Evolutionary conservation across 2,113 vertebrate species (phyloP).

Genomic region (Chaenocephalus aceratus): DNA sequence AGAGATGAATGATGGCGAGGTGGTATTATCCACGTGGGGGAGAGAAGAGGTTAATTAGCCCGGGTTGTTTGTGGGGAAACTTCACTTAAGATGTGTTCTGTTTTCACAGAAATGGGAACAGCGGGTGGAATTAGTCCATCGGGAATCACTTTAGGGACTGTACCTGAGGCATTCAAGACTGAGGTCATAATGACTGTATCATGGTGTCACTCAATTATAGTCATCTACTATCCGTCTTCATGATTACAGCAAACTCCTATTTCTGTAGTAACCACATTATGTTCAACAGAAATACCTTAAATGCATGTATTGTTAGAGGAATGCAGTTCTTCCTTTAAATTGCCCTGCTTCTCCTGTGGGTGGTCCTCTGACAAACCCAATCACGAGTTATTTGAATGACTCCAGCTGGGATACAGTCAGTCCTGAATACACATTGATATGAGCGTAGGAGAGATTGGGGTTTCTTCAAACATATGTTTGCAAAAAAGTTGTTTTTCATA

Average conservation of each 20-base stretch:
- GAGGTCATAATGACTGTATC: neutral
- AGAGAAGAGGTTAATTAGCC: neutral
- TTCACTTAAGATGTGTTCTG: neutral
- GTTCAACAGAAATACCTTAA: neutral
- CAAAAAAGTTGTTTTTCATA: neutral
- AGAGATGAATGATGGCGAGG: slow-evolving; percentile 16
- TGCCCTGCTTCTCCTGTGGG: slow-evolving; percentile 23
- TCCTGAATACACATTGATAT: slow-evolving; percentile 32
- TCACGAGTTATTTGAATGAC: slow-evolving; percentile 31
- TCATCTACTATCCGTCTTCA: neutral
- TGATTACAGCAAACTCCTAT: neutral
- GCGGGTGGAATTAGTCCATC: neutral
- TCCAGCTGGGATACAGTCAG: slow-evolving; percentile 35
- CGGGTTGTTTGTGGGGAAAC: neutral
- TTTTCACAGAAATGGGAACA: neutral
- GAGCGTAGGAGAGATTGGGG: slow-evolving; percentile 1
- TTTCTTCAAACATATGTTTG: neutral
- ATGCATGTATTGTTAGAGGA: neutral
- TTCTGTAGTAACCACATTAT: neutral
- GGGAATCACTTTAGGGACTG: neutral
- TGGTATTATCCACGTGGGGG: slow-evolving; percentile 4
- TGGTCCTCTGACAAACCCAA: slow-evolving; percentile 37
- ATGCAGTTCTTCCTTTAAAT: slow-evolving; percentile 15
- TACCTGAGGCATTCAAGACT: neutral
- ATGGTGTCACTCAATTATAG: neutral